Base-by-base conservation (phyloP, 2,797 vertebrate species). In the Coendou prehensilis region DNA sequence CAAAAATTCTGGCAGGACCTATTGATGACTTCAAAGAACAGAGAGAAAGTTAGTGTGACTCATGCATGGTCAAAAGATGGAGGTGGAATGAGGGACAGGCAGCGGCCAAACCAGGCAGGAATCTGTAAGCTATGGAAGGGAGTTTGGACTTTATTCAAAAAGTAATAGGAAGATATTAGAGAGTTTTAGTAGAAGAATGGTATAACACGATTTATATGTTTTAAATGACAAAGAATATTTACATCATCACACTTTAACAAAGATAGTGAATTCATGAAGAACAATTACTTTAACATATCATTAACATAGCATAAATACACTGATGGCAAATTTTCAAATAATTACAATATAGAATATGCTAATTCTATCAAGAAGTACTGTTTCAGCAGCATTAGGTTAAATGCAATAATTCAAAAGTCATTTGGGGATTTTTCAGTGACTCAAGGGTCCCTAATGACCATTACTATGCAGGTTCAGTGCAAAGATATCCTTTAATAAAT, bases 281-380 rank as follows among this genome's bases (percentile, higher is more conserved):
- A 78, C 7, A 81, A 67, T 83, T 87, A 81, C 71, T 91, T 90
- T 81, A 87, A 37, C 14, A 87, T 28, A 45, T 45, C 28, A 63
- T 87, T 20, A 45, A n/a, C 22, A 71, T 69, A 87, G 69, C 10
- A 83, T 50, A 71, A 28, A 82, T 47, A 79, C 1, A 63, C 1
- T 50, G n/a, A 83, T 37, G 75, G 59, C 9, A 61, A 93, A 80
- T 91, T 93, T 93, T 94, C 15, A 81, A 93, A 78, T 67, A 81
- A 84, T 56, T 81, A 67, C 52, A 83, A 81, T 8, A 26, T 63
- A 52, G 69, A 89, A 80, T 81, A 81, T 22, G 28, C 50, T 82
- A 69, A 63, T 85, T 95, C 54, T 92, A 90, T 61, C 33, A n/a
- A 56, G 45, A 92, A 94, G 22, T 91, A 41, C n/a, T 87, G 45